Evolutionary conservation across 2,797 vertebrate species (phyloP), one percentile per base, ranked within the genome.

Genomic region (Darevskia nairensis): DNA sequence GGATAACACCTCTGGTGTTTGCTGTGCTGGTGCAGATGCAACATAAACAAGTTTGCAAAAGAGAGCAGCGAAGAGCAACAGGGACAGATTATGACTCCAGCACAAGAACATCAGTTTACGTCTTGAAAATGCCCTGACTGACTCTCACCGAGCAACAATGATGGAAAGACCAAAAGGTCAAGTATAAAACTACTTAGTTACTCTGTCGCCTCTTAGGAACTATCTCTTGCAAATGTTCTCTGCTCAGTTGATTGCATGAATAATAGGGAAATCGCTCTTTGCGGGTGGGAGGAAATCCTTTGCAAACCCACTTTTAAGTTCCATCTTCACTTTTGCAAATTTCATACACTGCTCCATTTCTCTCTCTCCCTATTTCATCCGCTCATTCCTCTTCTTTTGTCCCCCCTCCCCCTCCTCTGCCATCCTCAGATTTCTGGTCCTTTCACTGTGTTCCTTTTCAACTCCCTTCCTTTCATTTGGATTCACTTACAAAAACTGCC

Each of bases 391-490:
- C n/a, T 4, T n/a, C 80, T 35, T 77, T 77, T 77, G 39, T 55
- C 59, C 35, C 35, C 35, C 35, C 35, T n/a, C n/a, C 17, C 19
- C 8, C 69, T 74, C 64, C 35, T n/a, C 27, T 7, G 64, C 64
- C 17, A 3, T 50, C 80, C 39, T 82, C 86, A 15, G 39, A 25
- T 80, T 44, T n/a, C 78, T 32, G 32, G 46, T n/a, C 44, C 25
- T 39, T 72, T 71, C 25, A 69, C 78, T 21, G 68, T 6, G 11
- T 21, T 64, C 80, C 80, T 82, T 86, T 82, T 76, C 71, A 66
- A 35, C 35, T 61, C 29, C 44, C 77, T 80, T 71, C 35, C 85
- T 82, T 87, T 87, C 86, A 82, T 82, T 82, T 82, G 55, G 80
- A 82, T 82, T 76, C 55, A 44, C 69, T 75, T 80, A 72, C 35